phyloP scores from a whole-genome alignment of 2,797 vertebrate species.

The Sebastes minor region DNA sequence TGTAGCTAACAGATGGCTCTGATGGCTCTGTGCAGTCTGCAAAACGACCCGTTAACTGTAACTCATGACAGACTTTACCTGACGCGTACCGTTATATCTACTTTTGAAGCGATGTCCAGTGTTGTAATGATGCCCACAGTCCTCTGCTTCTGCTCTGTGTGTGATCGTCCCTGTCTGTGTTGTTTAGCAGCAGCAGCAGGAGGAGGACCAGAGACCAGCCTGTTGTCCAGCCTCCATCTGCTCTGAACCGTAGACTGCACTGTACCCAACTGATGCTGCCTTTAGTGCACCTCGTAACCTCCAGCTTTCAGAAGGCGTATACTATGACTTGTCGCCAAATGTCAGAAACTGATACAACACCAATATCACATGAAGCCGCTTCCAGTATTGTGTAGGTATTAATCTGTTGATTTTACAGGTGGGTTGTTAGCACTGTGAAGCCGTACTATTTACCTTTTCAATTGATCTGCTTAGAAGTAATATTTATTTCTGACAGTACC shows the following conservation, averaged over 20 bases:
- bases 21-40: background rate
- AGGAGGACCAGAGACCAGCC: background rate
- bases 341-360: background rate
- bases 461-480: rapidly evolving
- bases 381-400: background rate
- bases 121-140: background rate
- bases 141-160: background rate
- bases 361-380: background rate
- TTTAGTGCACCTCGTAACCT: constrained; percentile 40
- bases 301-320: rapidly evolving
- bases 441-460: background rate
- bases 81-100: background rate
- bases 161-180: background rate
- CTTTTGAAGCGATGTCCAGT: background rate
- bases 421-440: background rate
- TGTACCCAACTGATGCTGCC: constrained; percentile 42
- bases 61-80: constrained; percentile 16
- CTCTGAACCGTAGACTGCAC: background rate
- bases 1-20: constrained; percentile 4
- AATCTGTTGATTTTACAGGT: background rate
- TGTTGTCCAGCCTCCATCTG: constrained; percentile 57
- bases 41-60: background rate
- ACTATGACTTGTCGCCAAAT: background rate
- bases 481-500: background rate
- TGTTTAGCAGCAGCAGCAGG: constrained; percentile 6